Conservation (phyloP, 1,140 invertebrate genomes). For the Rhyzopertha dominica region DNA sequence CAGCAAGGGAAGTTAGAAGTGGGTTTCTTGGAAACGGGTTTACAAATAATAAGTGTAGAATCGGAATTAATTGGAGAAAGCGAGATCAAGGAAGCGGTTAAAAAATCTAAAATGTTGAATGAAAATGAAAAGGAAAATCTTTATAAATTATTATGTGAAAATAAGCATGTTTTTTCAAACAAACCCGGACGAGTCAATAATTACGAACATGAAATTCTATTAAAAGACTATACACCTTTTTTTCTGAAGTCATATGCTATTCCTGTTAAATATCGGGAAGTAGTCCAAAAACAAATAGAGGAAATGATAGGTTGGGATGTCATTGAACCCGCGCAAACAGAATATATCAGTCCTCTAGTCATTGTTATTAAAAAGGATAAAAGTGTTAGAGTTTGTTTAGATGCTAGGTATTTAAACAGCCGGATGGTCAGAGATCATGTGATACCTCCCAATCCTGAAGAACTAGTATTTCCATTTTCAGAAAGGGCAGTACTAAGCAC, state of each 20-base stretch:
- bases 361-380: conserved; percentile 12
- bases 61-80: too few species aligned
- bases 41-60: too few species aligned
- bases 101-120: too few species aligned
- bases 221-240: too few species aligned
- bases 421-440: conserved; percentile 10
- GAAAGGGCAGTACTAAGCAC: background rate
- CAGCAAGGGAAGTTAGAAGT: too few species aligned
- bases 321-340: conserved; percentile 8
- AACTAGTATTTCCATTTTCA: conserved; percentile 10
- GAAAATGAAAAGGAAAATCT: too few species aligned
- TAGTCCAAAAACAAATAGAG: conserved; percentile 1
- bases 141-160: too few species aligned
- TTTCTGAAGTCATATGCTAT: background rate
- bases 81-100: too few species aligned
- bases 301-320: conserved; percentile 5
- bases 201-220: too few species aligned
- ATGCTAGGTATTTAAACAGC: conserved; percentile 9
- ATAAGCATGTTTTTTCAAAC: too few species aligned
- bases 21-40: too few species aligned
- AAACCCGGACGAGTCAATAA: too few species aligned
- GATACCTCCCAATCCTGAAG: conserved; percentile 1
- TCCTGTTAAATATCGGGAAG: background rate
- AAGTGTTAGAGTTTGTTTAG: conserved; percentile 4
- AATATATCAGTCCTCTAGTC: conserved; percentile 8